phyloP scores from a whole-genome alignment of 1,140 invertebrate genomes.

The Euura lappo region DNA sequence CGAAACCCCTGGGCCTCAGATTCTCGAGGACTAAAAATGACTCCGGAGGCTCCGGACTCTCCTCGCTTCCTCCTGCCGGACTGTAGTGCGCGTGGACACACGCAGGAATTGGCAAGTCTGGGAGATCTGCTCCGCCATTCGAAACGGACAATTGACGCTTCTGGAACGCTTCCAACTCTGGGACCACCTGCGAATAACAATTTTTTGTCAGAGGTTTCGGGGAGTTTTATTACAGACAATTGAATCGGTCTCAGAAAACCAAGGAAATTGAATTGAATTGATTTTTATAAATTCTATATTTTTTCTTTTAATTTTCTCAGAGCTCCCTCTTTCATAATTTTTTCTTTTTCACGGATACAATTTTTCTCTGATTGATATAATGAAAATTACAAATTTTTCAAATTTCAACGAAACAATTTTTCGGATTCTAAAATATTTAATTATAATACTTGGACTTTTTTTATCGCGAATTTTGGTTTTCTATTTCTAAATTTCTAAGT shows the following conservation, averaged over 20 bases:
- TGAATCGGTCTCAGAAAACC: too few species aligned
- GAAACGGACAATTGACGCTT: constrained; percentile 48
- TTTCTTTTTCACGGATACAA: too few species aligned
- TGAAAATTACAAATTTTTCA: too few species aligned
- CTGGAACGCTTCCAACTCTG: constrained; percentile 66
- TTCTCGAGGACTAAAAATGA: constrained; percentile 72
- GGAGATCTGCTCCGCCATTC: constrained; percentile 33
- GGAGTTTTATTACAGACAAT: too few species aligned
- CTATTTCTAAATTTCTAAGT: too few species aligned
- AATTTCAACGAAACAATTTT: too few species aligned
- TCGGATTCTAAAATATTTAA: too few species aligned
- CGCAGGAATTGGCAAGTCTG: constrained; percentile 65
- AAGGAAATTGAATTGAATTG: neutral
- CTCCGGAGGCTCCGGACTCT: constrained; percentile 62
- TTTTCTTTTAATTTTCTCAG: neutral
- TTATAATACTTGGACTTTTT: too few species aligned
- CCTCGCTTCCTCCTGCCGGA: constrained; percentile 55
- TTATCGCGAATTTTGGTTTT: too few species aligned
- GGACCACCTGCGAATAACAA: constrained; percentile 63
- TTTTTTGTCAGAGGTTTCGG: too few species aligned
- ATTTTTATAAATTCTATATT: neutral
- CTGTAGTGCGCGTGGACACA: constrained; percentile 72
- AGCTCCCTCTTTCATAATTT: too few species aligned
- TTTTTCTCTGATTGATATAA: too few species aligned
- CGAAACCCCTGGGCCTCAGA: constrained; percentile 61